Evolutionary conservation across 2,797 vertebrate species (phyloP), one percentile per base, ranked within the genome.

Genomic region (Botia kubotai): DNA sequence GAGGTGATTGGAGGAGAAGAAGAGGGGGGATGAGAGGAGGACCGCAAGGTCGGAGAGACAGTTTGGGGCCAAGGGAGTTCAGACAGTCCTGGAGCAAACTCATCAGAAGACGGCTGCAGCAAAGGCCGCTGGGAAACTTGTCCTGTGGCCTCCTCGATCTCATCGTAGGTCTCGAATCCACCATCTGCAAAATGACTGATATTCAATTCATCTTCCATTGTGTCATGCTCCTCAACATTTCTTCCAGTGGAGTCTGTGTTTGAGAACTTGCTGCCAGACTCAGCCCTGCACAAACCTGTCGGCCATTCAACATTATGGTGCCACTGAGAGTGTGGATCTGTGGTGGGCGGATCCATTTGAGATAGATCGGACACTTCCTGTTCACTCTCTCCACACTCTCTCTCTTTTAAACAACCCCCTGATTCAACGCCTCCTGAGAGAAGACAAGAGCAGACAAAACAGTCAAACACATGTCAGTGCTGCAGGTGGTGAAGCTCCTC

Each of bases 41-140:
- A 88, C 14, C 89, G 91, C 2, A 84, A 86, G 33, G 90, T 87
- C 55, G 87, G 80, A 1, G 92, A 83, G 23, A 92, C 68, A 17
- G 89, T 83, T 26, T 87, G 85, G 26, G 89, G 85, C 93, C 93
- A 93, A 80, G 77, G 88, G 3, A 86, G 82, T 21, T 93, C 92
- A 0, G 92, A 87, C 26, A 84, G 84, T 0, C 87, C 79, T 68
- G 89, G 52, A 72, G 80, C 84, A 67, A 93, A 91, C 75, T 87
- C 87, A 36, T 92, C 92, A 0, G 93, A 92, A 0, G 93, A 93
- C 53, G 70, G 71, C 0, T 91, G 90, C 8, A 92, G 85, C 3
- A 94, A 50, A 19, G 93, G 91, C 83, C 93, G 90, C 88, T 95
- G 94, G 80, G 93, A 94, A 33, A 95, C 92, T 77, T 93, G 94